A percentile compares a stretch with the other conserved stretches of the same genome.
phyloP scores from a whole-genome alignment of 2,888 invertebrate genomes.

The Pycnomerus fuliginosus region DNA sequence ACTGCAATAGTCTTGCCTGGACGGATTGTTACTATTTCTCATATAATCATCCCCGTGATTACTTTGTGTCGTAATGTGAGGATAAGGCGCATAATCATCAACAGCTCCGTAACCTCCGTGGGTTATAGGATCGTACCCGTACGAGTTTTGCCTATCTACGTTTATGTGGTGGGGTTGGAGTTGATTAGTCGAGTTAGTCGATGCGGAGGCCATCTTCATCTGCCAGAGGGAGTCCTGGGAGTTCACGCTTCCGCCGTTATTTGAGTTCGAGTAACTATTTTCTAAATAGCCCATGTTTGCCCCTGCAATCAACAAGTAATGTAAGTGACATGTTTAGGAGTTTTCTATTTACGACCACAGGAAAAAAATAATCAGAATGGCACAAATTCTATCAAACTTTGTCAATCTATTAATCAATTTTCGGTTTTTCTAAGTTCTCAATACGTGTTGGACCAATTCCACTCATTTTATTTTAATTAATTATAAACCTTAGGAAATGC shows the following conservation, averaged over 20 bases:
- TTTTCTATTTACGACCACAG: no score
- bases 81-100: slow-evolving; percentile 84
- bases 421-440: no score
- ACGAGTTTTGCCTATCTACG: slow-evolving; percentile 64
- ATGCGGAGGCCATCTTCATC: slow-evolving; percentile 83
- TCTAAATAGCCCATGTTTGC: slow-evolving; percentile 88
- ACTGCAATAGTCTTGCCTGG: slow-evolving; percentile 83
- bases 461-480: no score
- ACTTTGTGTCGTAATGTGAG: slow-evolving; percentile 69
- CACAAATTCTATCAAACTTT: no score
- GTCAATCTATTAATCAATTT: no score
- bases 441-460: no score
- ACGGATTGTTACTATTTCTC: slow-evolving; percentile 77
- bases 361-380: no score
- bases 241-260: slow-evolving; percentile 93
- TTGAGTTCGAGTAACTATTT: slow-evolving; percentile 89
- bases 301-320: slow-evolving; percentile 61
- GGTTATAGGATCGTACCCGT: slow-evolving; percentile 75
- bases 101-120: slow-evolving; percentile 82
- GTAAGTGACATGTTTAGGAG: no score
- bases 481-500: no score
- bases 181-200: slow-evolving; percentile 66
- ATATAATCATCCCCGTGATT: slow-evolving; percentile 70
- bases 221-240: slow-evolving; percentile 94
- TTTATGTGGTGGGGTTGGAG: slow-evolving; percentile 59